These are phyloP conservation scores for Congeria kusceri DNA, from an alignment of 2,888 invertebrate genomes.

Conservation along the genomic window DNA sequence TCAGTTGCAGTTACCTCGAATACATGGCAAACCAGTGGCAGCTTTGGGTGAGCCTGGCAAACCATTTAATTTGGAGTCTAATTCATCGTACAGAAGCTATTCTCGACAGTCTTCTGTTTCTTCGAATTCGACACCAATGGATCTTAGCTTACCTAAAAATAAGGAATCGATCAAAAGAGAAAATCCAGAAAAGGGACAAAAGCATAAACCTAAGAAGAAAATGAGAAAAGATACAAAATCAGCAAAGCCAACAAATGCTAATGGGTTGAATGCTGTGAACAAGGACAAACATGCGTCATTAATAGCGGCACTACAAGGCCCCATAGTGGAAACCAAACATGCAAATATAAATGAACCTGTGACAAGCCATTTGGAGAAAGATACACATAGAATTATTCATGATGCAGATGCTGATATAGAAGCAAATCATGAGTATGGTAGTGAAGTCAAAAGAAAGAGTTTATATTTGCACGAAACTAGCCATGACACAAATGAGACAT, in stretches of 20 bases:
- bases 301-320: constrained; percentile 50
- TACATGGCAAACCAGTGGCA: too few relatives aligned
- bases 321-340: not conserved
- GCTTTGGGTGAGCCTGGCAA: not conserved
- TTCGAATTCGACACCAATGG: constrained; percentile 41
- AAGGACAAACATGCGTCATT: constrained; percentile 52
- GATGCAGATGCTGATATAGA: not conserved
- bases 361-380: not conserved
- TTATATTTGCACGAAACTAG: not conserved
- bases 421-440: not conserved
- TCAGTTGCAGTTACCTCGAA: not conserved
- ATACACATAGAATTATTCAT: not conserved
- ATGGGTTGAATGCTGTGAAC: not conserved
- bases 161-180: too few relatives aligned
- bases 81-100: not conserved
- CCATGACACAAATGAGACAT: too few relatives aligned
- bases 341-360: not conserved
- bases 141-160: constrained; percentile 35
- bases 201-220: too few relatives aligned
- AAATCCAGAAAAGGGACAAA: too few relatives aligned
- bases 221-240: too few relatives aligned
- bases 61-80: constrained; percentile 12
- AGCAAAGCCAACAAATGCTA: too few relatives aligned
- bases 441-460: not conserved
- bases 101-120: constrained; percentile 33